Evolutionary conservation across 2,888 invertebrate genomes (phyloP).

Genomic region (Phoronis australis): DNA sequence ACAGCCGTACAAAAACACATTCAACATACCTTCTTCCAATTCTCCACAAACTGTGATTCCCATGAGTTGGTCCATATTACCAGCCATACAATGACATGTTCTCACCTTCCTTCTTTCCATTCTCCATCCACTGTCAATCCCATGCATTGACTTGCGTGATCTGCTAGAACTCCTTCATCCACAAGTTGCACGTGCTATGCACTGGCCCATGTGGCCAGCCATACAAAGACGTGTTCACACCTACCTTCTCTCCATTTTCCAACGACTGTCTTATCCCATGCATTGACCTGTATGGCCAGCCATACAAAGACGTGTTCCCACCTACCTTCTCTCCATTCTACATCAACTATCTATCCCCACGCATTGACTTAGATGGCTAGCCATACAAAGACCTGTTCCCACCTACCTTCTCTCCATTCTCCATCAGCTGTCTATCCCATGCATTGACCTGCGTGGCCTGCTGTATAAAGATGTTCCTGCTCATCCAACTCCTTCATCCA

Average conservation of each 20-base stretch:
- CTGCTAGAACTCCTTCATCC: slow-evolving; percentile 86
- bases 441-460: slow-evolving; percentile 93
- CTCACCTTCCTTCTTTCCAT: no score
- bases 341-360: no score
- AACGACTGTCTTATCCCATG: slow-evolving; percentile 87
- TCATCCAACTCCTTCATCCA: slow-evolving; percentile 90
- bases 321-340: no score
- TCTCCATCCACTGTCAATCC: no score
- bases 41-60: no score
- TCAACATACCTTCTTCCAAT: no score
- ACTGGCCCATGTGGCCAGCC: slow-evolving; percentile 64
- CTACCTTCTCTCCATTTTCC: slow-evolving; percentile 82
- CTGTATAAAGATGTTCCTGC: slow-evolving; percentile 84
- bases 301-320: slow-evolving; percentile 76
- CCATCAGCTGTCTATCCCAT: slow-evolving; percentile 85
- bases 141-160: no score
- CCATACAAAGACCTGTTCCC: not conserved
- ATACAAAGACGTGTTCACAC: not conserved
- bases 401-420: slow-evolving; percentile 81
- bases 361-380: no score
- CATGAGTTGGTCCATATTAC: no score
- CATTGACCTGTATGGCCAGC: slow-evolving; percentile 73
- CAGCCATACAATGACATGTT: no score
- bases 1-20: slow-evolving; percentile 64
- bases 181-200: slow-evolving; percentile 88